A percentile compares a stretch with the other conserved stretches of the same genome.
phyloP scores from a whole-genome alignment of 2,888 invertebrate species.

The Cheilosia urbana region DNA sequence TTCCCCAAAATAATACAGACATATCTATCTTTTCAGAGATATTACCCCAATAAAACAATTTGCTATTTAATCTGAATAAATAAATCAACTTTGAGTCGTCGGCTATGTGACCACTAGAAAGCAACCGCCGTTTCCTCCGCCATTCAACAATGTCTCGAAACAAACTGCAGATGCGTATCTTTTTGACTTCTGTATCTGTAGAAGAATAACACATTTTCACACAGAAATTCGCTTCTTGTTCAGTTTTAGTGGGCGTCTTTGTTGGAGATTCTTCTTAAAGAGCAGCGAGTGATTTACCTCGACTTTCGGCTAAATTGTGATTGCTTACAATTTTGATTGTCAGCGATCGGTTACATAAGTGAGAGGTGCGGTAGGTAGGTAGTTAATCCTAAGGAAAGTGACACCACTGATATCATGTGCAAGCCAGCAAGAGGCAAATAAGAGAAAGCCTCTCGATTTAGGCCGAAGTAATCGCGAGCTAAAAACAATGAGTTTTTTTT shows the following conservation, averaged over 20 bases:
- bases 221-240: conserved; percentile 17
- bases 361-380: neutral
- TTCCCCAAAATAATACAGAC: neutral
- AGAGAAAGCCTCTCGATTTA: conserved; percentile 51
- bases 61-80: conserved; percentile 30
- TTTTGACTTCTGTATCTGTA: neutral
- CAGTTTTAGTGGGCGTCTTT: conserved; percentile 8
- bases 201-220: conserved; percentile 34
- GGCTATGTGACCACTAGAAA: conserved; percentile 50
- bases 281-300: conserved; percentile 25
- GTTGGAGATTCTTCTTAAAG: conserved; percentile 3
- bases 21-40: neutral
- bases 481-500: conserved; percentile 44
- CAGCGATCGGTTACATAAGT: conserved; percentile 34
- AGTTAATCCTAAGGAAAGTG: conserved; percentile 55
- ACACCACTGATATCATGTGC: conserved; percentile 22
- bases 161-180: conserved; percentile 26
- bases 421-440: conserved; percentile 17
- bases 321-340: conserved; percentile 39
- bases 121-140: conserved; percentile 25
- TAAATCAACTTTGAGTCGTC: conserved; percentile 30
- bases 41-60: conserved; percentile 26
- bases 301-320: conserved; percentile 42
- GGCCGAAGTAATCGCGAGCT: conserved; percentile 46
- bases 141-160: conserved; percentile 1